Evolutionary conservation across 2,797 vertebrate species (phyloP).

Genomic region (Enteromius paludinosus): DNA sequence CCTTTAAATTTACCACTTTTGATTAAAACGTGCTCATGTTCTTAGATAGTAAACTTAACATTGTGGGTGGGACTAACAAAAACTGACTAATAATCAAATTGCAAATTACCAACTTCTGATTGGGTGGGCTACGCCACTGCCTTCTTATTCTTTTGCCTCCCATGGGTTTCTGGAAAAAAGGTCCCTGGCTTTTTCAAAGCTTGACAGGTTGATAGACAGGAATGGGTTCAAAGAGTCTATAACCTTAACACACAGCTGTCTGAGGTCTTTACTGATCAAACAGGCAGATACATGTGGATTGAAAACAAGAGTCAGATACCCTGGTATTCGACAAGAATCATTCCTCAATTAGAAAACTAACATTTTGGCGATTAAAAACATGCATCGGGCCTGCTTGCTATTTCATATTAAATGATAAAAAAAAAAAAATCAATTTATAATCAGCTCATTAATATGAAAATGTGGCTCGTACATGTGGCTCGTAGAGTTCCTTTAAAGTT

Average conservation of each 20-base stretch:
- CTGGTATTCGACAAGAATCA: neutral
- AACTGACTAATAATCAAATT: no score
- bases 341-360: neutral
- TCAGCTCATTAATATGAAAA: neutral
- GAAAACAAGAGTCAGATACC: neutral
- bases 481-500: neutral
- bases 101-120: no score
- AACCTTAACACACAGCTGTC: conserved; percentile 31
- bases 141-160: neutral
- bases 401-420: neutral
- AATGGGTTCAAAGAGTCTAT: conserved; percentile 12
- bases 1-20: no score
- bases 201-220: conserved; percentile 8
- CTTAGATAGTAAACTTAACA: no score
- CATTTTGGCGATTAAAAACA: neutral
- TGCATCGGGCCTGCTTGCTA: neutral
- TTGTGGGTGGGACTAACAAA: no score
- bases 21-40: no score
- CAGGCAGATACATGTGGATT: neutral
- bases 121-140: no score
- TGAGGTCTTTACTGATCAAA: conserved; percentile 5
- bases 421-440: accelerated
- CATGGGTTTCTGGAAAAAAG: conserved; percentile 3
- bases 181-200: conserved; percentile 23
- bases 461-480: neutral